These are phyloP conservation scores for Garra rufa DNA, from an alignment of 2,113 vertebrate genomes.

Conservation along the genomic window DNA sequence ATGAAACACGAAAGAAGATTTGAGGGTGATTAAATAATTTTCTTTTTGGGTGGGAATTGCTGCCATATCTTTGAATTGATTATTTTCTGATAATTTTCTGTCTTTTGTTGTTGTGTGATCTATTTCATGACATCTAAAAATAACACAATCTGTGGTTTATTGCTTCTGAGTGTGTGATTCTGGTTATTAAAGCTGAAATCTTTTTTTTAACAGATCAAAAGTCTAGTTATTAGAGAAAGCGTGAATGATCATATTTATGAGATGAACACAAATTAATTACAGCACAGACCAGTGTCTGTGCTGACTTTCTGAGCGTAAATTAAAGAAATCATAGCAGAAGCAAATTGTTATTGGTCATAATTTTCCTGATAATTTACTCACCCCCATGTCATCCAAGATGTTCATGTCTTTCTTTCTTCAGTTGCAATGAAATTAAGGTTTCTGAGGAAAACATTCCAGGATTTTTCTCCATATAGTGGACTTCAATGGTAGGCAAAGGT, in stretches of 20 bases:
- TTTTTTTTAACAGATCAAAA: background rate
- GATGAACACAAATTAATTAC: background rate
- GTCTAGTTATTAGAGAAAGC: background rate
- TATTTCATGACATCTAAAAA: background rate
- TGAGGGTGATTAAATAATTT: background rate
- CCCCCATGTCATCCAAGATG: too few relatives aligned
- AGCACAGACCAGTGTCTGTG: background rate
- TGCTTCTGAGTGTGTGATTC: background rate
- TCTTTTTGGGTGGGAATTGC: background rate
- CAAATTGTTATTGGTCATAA: background rate
- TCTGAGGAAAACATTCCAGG: too few relatives aligned
- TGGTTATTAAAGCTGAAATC: too few relatives aligned
- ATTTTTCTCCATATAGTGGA: too few relatives aligned
- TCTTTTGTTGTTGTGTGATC: background rate
- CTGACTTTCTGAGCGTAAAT: background rate
- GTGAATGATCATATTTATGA: background rate
- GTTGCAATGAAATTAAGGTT: too few relatives aligned
- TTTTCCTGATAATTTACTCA: too few relatives aligned
- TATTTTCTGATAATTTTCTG: too few relatives aligned
- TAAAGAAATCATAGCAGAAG: background rate
- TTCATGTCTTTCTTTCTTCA: too few relatives aligned
- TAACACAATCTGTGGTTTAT: background rate
- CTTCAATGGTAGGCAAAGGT: too few relatives aligned
- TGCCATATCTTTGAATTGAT: background rate
- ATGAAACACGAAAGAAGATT: background rate